phyloP scores from a whole-genome alignment of 2,888 invertebrate species.

The Parascotia fuliginaria region DNA sequence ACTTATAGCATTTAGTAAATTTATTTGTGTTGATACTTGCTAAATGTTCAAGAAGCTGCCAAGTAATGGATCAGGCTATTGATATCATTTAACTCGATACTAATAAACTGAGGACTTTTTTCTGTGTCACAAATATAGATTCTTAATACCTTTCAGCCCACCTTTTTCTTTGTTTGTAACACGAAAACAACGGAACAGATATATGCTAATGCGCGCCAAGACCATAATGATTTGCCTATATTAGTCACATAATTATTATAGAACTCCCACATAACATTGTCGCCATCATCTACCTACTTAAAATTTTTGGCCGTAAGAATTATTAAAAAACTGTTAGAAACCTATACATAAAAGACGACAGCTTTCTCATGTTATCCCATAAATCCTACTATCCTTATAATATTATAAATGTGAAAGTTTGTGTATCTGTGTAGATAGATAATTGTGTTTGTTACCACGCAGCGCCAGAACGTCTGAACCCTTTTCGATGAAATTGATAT shows the following conservation, averaged over 20 bases:
- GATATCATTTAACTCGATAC: background rate
- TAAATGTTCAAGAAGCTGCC: background rate
- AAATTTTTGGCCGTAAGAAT: background rate
- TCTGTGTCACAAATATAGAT: background rate
- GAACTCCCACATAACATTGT: constrained; percentile 18
- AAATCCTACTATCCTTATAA: no score
- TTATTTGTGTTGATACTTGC: no score
- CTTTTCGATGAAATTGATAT: no score
- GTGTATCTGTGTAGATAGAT: no score
- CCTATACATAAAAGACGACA: background rate
- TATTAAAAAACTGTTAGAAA: background rate
- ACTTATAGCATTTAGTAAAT: no score
- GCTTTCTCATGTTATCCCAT: background rate
- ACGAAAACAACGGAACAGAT: constrained; percentile 7
- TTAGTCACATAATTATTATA: constrained; percentile 30
- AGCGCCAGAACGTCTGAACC: no score
- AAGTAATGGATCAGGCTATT: background rate
- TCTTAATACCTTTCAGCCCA: background rate
- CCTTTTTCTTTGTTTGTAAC: constrained; percentile 10
- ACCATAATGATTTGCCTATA: constrained; percentile 32
- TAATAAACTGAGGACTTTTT: background rate
- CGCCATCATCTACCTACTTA: constrained; percentile 11
- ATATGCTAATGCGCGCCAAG: constrained; percentile 26
- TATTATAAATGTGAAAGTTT: no score
- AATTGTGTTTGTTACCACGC: no score